A percentile compares a stretch with the other conserved stretches of the same genome.
phyloP scores from a whole-genome alignment of 2,888 invertebrate species.

The Elaeidobius kamerunicus region DNA sequence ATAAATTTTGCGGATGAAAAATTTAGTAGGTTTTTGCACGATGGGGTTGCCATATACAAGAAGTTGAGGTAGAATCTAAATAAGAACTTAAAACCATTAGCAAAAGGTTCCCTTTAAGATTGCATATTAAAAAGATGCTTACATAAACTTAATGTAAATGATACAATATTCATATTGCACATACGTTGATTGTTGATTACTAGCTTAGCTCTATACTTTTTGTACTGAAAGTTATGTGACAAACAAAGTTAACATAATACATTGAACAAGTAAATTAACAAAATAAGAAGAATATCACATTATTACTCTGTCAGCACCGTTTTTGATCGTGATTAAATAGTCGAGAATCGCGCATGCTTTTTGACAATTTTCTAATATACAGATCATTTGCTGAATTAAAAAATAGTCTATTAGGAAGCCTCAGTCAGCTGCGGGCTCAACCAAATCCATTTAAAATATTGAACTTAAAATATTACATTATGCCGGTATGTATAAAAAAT shows the following conservation, averaged over 20 bases:
- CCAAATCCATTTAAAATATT: conserved; percentile 11
- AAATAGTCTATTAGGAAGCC: neutral
- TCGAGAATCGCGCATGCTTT: conserved; percentile 24
- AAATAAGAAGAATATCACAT: conserved; percentile 49
- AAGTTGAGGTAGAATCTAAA: conserved; percentile 33
- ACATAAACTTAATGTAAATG: conserved; percentile 32
- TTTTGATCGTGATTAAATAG: conserved; percentile 40
- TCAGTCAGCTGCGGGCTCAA: conserved; percentile 1
- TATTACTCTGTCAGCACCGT: conserved; percentile 48
- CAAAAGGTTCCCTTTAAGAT: conserved; percentile 30
- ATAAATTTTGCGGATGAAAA: conserved; percentile 30
- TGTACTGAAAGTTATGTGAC: conserved; percentile 49
- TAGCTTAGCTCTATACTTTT: conserved; percentile 46
- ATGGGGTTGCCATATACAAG: conserved; percentile 23
- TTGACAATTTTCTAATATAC: too few species aligned
- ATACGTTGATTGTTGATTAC: conserved; percentile 46
- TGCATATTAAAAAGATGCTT: conserved; percentile 4
- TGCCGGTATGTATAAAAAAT: conserved; percentile 25
- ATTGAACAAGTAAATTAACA: conserved; percentile 46
- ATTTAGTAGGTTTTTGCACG: conserved; percentile 22
- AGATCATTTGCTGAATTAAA: too few species aligned
- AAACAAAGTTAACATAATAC: conserved; percentile 32
- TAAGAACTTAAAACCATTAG: conserved; percentile 31
- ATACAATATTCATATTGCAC: conserved; percentile 48
- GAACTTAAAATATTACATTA: conserved; percentile 25